Base-by-base conservation (phyloP, 2,113 vertebrate species). In the Equus quagga region DNA sequence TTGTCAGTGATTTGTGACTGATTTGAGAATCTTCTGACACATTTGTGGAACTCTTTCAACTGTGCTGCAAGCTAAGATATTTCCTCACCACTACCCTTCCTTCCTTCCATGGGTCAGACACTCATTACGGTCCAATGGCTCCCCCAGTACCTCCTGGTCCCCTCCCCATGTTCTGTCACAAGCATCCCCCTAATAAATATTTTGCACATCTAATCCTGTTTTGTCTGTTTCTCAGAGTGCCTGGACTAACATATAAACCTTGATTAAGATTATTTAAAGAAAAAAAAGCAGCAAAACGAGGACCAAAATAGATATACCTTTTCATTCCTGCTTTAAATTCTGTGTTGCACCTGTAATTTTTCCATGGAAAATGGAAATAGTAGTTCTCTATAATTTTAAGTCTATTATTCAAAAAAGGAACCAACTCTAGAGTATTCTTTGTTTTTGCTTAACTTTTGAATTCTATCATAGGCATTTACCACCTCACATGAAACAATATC, bases 381-480 rank as follows among this genome's bases (percentile, higher is more conserved):
- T 21, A 33, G 4, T 44, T 80, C 60, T 80, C 15, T 72, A 6
- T 49, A 6, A 56, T 69, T 31, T 41, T 33, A 18, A 19, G 18
- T 49, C 56, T 19, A 3, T 78, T 33, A 21, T n/a, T 23, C 81
- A n/a, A 67, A 58, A 79, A n/a, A 51, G 44, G 18, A 46, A 51
- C 70, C 0, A 12, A 6, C 44, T 44, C 0, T 78, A 13, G 70
- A 23, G 26, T 31, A 33, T 5, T 49, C 4, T 83, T 73, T 36
- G 18, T 3, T 54, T 23, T 33, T 31, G 28, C 90, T 33, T 73
- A 4, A n/a, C 41, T 36, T 36, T 60, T 41, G 44, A 62, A 17
- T 31, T 64, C 18, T 1, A 0, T 31, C 18, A 15, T 56, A 56
- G 81, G 26, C 41, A 24, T 15, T 54, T 26, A 18, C 0, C 0